phyloP scores from a whole-genome alignment of 2,888 invertebrate species.

The Drosophila mulleri region DNA sequence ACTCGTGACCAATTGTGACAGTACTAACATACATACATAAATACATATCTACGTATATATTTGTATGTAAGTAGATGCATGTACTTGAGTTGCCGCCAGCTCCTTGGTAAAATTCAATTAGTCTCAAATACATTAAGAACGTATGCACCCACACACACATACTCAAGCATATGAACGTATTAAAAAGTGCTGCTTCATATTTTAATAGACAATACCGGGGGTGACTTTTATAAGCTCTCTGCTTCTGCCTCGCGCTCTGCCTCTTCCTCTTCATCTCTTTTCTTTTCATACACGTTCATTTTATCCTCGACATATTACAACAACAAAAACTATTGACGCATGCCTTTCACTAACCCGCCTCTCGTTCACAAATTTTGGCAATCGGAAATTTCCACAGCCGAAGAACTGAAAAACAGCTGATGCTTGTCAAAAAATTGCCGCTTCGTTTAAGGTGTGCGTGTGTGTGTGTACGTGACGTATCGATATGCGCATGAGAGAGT shows the following conservation, averaged over 20 bases:
- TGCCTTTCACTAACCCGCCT: background rate
- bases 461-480: background rate
- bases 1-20: conserved; percentile 47
- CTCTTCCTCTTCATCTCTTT: conserved; percentile 20
- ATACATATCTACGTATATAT: background rate
- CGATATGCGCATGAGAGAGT: conserved; percentile 5
- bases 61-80: background rate
- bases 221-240: conserved; percentile 34
- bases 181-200: conserved; percentile 49
- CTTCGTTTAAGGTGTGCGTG: conserved; percentile 6
- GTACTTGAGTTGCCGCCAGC: conserved; percentile 25
- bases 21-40: conserved; percentile 3
- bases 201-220: conserved; percentile 18
- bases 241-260: conserved; percentile 17
- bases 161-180: conserved; percentile 1
- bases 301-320: conserved; percentile 22
- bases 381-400: conserved; percentile 69
- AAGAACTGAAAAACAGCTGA: conserved; percentile 65
- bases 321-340: background rate
- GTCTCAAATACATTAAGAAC: conserved; percentile 4
- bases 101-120: conserved; percentile 58
- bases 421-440: conserved; percentile 65
- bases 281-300: conserved; percentile 19
- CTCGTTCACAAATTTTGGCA: conserved; percentile 36
- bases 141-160: background rate